Evolutionary conservation across 2,797 vertebrate species (phyloP).

Genomic region (Odontamblyopus rebecca): DNA sequence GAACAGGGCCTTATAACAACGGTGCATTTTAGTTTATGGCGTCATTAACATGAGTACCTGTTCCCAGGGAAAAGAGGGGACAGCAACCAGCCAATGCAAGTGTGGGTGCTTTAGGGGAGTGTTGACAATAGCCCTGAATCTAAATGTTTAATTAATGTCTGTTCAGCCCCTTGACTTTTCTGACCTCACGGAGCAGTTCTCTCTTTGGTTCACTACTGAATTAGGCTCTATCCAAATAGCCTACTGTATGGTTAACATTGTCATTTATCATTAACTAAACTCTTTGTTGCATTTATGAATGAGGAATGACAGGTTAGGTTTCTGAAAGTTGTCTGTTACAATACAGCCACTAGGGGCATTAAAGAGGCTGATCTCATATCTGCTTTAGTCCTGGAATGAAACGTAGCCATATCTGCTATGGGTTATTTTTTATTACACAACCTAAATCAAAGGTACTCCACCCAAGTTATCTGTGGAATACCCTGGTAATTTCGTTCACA

Average conservation of each 20-base stretch:
- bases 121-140: slow-evolving; percentile 19
- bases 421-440: not conserved
- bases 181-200: not conserved
- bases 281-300: not conserved
- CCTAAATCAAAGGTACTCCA: not conserved
- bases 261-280: no score
- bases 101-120: not conserved
- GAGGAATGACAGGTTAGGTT: not conserved
- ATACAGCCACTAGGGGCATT: slow-evolving; percentile 9
- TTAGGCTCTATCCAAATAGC: no score
- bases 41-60: not conserved
- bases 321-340: not conserved
- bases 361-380: not conserved
- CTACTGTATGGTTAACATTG: no score
- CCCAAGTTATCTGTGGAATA: not conserved
- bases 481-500: not conserved
- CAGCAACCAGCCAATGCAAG: slow-evolving; percentile 19
- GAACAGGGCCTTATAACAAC: not conserved
- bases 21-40: not conserved
- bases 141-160: not conserved
- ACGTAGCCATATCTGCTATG: not conserved
- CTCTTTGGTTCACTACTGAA: not conserved
- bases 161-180: slow-evolving; percentile 11
- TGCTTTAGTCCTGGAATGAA: not conserved
- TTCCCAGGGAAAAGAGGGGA: slow-evolving; percentile 26